These are phyloP conservation scores for Venusia cambrica DNA, from an alignment of 2,888 invertebrate genomes.

Conservation along the genomic window DNA sequence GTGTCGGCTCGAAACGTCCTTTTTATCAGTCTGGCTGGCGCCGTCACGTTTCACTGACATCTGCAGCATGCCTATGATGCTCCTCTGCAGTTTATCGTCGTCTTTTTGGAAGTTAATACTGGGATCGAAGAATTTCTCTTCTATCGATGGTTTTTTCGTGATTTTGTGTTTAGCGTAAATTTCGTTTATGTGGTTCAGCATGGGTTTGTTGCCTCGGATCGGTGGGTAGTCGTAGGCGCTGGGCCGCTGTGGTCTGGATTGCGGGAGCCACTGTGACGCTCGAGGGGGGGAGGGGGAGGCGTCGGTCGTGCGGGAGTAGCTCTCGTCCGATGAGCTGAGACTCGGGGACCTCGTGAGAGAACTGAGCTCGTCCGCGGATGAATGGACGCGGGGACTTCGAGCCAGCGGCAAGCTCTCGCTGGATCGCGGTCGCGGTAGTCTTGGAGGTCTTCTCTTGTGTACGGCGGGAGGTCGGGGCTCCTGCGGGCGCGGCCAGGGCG, in stretches of 20 bases:
- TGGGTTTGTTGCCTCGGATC: slow-evolving; percentile 68
- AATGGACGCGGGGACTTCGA: slow-evolving; percentile 83
- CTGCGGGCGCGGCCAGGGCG: slow-evolving; percentile 83
- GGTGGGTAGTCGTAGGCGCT: slow-evolving; percentile 82
- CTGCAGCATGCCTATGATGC: slow-evolving; percentile 76
- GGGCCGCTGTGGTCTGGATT: slow-evolving; percentile 64
- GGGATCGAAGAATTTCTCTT: slow-evolving; percentile 65
- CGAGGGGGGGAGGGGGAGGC: slow-evolving; percentile 83
- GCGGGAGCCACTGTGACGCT: slow-evolving; percentile 76
- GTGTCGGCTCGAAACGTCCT: slow-evolving; percentile 71
- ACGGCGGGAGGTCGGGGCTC: slow-evolving; percentile 63
- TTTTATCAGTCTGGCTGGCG: slow-evolving; percentile 85
- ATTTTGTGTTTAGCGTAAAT: slow-evolving; percentile 68
- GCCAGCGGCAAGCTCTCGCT: slow-evolving; percentile 84
- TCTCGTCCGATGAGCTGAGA: slow-evolving; percentile 92
- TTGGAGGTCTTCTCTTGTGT: slow-evolving; percentile 65
- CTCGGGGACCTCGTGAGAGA: slow-evolving; percentile 91
- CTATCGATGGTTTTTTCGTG: slow-evolving; percentile 60
- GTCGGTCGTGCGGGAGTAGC: slow-evolving; percentile 90
- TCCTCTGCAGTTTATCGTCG: slow-evolving; percentile 71
- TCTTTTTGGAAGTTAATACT: slow-evolving; percentile 66
- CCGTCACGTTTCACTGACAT: slow-evolving; percentile 82
- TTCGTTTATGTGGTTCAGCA: slow-evolving; percentile 59
- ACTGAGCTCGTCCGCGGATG: slow-evolving; percentile 91
- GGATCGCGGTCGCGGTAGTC: slow-evolving; percentile 83